Conservation (phyloP, 2,797 vertebrate genomes). For the Dicrostonyx torquatus region DNA sequence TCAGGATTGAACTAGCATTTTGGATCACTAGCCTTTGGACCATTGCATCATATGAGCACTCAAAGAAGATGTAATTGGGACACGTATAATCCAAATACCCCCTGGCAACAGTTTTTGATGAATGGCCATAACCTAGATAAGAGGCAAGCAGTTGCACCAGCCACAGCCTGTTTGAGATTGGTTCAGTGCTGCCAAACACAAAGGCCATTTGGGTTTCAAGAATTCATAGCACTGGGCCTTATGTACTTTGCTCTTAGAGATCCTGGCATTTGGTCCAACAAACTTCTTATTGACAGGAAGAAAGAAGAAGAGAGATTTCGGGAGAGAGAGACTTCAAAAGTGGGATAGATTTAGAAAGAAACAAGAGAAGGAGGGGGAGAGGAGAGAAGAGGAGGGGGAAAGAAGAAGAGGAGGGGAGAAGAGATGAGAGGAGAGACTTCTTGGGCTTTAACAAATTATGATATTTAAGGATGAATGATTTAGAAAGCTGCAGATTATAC, state of each 20-base stretch:
- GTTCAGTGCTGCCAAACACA: conserved; percentile 18
- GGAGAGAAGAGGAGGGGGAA: not conserved
- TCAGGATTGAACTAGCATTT: conserved; percentile 15
- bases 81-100: conserved; percentile 40
- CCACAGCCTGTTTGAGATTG: conserved; percentile 27
- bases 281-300: conserved; percentile 43
- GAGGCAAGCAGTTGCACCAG: conserved; percentile 14
- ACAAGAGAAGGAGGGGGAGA: not conserved
- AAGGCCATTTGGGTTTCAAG: conserved; percentile 58
- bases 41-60: conserved; percentile 55
- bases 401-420: too few species aligned
- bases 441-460: conserved; percentile 62
- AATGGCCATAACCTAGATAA: conserved; percentile 60
- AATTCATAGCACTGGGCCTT: not conserved
- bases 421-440: not conserved
- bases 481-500: conserved; percentile 72
- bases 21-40: conserved; percentile 50
- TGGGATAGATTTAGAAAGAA: not conserved
- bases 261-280: conserved; percentile 13
- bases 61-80: conserved; percentile 62
- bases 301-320: not conserved
- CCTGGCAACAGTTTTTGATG: conserved; percentile 38
- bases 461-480: conserved; percentile 68
- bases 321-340: not conserved
- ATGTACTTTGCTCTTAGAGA: not conserved